A percentile compares a stretch with the other conserved stretches of the same genome.
Conservation (phyloP, 2,113 vertebrate genomes). For the Dolichotis patagonum region DNA sequence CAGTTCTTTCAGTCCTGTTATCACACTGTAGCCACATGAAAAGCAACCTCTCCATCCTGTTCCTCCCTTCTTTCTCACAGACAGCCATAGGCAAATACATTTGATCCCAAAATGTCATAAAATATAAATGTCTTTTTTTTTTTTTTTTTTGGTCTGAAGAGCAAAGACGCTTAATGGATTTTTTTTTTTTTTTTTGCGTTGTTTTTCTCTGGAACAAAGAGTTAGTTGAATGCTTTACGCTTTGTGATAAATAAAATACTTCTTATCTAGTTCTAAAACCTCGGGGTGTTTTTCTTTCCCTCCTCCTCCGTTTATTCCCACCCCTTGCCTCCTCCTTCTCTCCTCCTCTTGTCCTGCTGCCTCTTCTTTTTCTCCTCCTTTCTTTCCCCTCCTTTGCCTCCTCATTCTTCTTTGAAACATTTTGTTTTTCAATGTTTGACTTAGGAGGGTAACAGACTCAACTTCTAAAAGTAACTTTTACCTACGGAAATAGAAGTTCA, state of each 20-base stretch:
- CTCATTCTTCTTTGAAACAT: neutral
- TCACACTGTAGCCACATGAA: neutral
- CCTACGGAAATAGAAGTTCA: neutral
- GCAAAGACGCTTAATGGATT: neutral
- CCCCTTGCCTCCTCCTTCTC: neutral
- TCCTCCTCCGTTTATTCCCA: neutral
- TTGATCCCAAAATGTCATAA: slow-evolving; percentile 58
- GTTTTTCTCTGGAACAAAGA: neutral
- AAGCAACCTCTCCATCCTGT: neutral
- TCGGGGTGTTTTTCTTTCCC: neutral
- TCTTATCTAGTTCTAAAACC: neutral
- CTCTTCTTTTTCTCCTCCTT: neutral
- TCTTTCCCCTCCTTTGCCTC: rapidly evolving
- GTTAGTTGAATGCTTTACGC: neutral
- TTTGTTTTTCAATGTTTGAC: neutral
- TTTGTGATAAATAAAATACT: slow-evolving; percentile 17
- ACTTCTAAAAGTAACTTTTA: neutral
- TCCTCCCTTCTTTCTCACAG: neutral
- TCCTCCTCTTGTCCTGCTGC: rapidly evolving
- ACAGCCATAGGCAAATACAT: neutral
- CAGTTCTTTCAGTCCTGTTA: neutral
- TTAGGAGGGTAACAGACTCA: neutral
- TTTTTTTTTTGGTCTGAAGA: neutral
- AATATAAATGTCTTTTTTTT: neutral
- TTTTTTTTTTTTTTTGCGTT: neutral